Evolutionary conservation across 2,888 invertebrate genomes (phyloP).

Genomic region (Agapostemon virescens): DNA sequence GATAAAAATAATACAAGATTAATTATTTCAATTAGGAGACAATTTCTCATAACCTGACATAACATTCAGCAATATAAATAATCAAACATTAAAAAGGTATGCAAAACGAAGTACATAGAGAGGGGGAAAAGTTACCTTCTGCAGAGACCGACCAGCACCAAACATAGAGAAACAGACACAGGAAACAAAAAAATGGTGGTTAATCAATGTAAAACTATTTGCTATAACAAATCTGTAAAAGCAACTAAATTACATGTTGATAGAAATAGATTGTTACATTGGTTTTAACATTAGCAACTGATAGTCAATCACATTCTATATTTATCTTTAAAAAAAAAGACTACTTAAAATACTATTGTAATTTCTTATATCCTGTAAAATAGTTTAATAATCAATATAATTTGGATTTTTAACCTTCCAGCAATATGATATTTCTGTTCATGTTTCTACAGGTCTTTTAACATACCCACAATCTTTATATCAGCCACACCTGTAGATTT

Average conservation of each 20-base stretch:
- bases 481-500: neutral
- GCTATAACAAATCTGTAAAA: constrained; percentile 41
- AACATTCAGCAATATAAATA: neutral
- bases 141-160: constrained; percentile 80
- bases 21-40: constrained; percentile 9
- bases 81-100: constrained; percentile 32
- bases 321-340: constrained; percentile 17
- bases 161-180: constrained; percentile 79
- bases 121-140: constrained; percentile 78
- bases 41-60: neutral
- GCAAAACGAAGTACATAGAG: constrained; percentile 49
- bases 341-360: neutral
- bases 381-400: constrained; percentile 5
- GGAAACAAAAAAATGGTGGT: constrained; percentile 77
- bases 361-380: neutral
- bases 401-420: constrained; percentile 20
- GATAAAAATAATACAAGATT: neutral
- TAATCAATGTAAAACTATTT: constrained; percentile 64
- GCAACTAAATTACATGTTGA: constrained; percentile 39
- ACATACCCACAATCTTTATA: neutral
- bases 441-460: neutral
- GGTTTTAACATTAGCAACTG: neutral
- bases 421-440: neutral
- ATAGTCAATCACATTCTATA: constrained; percentile 1
- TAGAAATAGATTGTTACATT: neutral